phyloP scores from a whole-genome alignment of 2,113 vertebrate species.

The Silurus meridionalis region DNA sequence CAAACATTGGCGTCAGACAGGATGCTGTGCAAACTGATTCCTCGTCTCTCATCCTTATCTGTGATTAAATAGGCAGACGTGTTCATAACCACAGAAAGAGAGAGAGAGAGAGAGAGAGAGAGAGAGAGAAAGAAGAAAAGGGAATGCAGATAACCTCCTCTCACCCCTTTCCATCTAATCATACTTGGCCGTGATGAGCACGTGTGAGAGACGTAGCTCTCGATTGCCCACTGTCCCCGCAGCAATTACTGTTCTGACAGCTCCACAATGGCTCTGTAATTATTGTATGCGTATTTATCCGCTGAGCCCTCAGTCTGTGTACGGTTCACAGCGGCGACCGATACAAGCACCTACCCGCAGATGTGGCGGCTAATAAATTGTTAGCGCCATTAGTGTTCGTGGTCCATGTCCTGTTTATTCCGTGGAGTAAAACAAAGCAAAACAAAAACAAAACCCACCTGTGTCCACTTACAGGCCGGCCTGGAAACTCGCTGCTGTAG shows the following conservation, averaged over 20 bases:
- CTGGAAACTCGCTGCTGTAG: neutral
- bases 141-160: slow-evolving; percentile 65
- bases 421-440: neutral
- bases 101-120: slow-evolving; percentile 52
- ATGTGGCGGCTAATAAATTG: slow-evolving; percentile 50
- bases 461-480: neutral
- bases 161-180: slow-evolving; percentile 68
- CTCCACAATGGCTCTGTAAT: slow-evolving; percentile 73
- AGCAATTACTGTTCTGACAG: slow-evolving; percentile 77
- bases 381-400: slow-evolving; percentile 38
- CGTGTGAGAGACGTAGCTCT: slow-evolving; percentile 67
- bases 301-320: slow-evolving; percentile 39
- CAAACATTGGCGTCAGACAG: slow-evolving; percentile 45
- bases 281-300: slow-evolving; percentile 72
- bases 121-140: slow-evolving; percentile 59
- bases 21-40: slow-evolving; percentile 42
- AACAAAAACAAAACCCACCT: neutral
- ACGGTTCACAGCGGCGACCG: slow-evolving; percentile 45
- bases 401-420: slow-evolving; percentile 30
- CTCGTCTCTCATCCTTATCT: slow-evolving; percentile 61
- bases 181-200: slow-evolving; percentile 64
- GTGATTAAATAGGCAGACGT: slow-evolving; percentile 62
- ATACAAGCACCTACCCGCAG: slow-evolving; percentile 44
- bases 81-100: slow-evolving; percentile 65
- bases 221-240: slow-evolving; percentile 72